Conservation (phyloP, 2,113 vertebrate genomes). For the Etheostoma spectabile region DNA sequence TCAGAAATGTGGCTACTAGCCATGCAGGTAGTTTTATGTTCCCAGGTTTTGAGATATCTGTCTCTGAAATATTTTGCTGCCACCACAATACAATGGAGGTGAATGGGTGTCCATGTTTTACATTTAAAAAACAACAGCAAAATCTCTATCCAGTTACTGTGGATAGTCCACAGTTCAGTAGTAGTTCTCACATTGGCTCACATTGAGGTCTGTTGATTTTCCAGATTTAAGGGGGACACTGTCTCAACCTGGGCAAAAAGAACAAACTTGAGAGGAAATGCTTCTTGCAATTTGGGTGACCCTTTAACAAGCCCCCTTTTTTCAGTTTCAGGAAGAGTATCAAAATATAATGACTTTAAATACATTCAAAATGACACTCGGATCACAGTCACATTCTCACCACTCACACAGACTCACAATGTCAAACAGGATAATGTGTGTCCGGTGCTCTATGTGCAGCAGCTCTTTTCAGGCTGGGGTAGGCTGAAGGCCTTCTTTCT, state of each 20-base stretch:
- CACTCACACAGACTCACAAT: slow-evolving; percentile 44
- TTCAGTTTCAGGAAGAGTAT: background rate
- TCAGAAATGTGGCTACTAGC: background rate
- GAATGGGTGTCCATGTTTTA: background rate
- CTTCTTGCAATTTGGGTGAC: background rate
- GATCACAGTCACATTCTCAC: background rate
- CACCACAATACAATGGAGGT: background rate
- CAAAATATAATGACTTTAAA: background rate
- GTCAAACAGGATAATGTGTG: slow-evolving; percentile 49
- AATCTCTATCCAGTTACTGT: slow-evolving; percentile 13
- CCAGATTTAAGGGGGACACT: slow-evolving; percentile 11
- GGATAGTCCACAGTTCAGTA: slow-evolving; percentile 26
- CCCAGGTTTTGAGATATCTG: background rate
- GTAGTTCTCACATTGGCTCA: too few relatives aligned
- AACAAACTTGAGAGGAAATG: background rate
- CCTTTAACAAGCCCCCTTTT: background rate
- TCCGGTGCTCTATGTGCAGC: slow-evolving; percentile 44
- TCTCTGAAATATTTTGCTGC: background rate
- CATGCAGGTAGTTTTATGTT: background rate
- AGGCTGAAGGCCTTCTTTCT: slow-evolving; percentile 55
- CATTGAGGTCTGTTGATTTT: slow-evolving; percentile 26
- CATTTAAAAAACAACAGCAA: background rate
- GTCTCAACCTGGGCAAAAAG: background rate
- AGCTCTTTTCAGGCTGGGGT: slow-evolving; percentile 53
- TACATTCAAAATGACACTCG: slow-evolving; percentile 1